Evolutionary conservation across 2,888 invertebrate species (phyloP).

Genomic region (Brenthis hecate): DNA sequence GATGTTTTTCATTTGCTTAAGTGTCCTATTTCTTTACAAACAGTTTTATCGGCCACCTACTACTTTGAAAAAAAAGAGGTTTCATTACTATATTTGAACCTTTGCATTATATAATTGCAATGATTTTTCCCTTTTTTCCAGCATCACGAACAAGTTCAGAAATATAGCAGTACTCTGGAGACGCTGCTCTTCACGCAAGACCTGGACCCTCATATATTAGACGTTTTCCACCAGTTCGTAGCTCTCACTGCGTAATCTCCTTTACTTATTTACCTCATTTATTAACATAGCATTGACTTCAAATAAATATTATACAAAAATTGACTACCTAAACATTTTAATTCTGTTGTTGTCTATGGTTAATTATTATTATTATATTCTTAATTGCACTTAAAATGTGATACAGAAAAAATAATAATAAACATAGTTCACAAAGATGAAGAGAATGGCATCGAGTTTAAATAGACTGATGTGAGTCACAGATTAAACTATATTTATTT

Average conservation of each 20-base stretch:
- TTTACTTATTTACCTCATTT: background rate
- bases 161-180: constrained; percentile 97
- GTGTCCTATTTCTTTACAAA: too few relatives aligned
- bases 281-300: background rate
- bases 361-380: background rate
- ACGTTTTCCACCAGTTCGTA: constrained; percentile 98
- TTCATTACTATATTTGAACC: too few relatives aligned
- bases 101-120: background rate
- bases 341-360: background rate
- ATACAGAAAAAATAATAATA: too few relatives aligned
- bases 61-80: too few relatives aligned
- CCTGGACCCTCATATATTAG: constrained; percentile 96
- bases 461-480: constrained; percentile 1
- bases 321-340: background rate
- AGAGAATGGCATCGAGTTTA: background rate
- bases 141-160: constrained; percentile 99
- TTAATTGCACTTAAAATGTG: too few relatives aligned
- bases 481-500: constrained; percentile 1
- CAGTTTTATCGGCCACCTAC: too few relatives aligned
- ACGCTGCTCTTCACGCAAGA: constrained; percentile 97
- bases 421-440: too few relatives aligned
- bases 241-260: constrained; percentile 87
- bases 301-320: constrained; percentile 2
- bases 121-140: constrained; percentile 73
- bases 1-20: too few relatives aligned